phyloP scores from a whole-genome alignment of 2,113 vertebrate species.

The Rhabdomys dilectus region DNA sequence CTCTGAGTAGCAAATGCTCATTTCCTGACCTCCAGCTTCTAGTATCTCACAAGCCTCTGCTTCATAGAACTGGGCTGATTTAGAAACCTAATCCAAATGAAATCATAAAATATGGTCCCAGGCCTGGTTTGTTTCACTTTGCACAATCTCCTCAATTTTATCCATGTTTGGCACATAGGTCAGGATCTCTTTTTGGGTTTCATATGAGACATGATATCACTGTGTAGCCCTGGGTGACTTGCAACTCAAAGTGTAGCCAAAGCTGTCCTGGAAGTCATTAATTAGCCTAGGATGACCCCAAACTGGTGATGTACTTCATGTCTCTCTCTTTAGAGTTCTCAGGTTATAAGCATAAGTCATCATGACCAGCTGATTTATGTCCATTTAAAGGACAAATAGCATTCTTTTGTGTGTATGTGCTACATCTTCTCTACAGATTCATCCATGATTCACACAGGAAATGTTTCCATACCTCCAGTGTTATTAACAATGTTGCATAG shows the following conservation, averaged over 20 bases:
- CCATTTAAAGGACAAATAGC: not conserved
- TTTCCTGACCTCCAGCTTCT: fast-evolving
- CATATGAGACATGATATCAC: not conserved
- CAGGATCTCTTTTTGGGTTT: not conserved
- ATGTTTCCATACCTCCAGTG: not conserved
- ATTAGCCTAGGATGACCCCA: not conserved
- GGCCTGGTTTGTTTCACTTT: not conserved
- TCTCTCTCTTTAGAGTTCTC: not conserved
- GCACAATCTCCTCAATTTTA: not conserved
- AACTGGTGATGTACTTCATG: not conserved
- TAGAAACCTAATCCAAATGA: not conserved
- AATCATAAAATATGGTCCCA: not conserved
- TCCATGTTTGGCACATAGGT: not conserved
- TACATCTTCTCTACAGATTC: not conserved
- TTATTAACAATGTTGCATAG: not conserved
- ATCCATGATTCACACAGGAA: not conserved
- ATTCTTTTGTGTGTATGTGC: not conserved
- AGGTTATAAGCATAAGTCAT: not conserved
- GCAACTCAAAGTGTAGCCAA: fast-evolving
- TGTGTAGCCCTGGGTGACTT: not conserved
- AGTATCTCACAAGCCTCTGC: not conserved
- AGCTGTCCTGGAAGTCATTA: not conserved
- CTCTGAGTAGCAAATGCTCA: not conserved
- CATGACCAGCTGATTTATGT: not conserved
- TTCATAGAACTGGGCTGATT: not conserved